Evolutionary conservation across 2,888 invertebrate genomes (phyloP), one percentile per base, ranked within the genome.

Genomic region (Andrena flavipes): DNA sequence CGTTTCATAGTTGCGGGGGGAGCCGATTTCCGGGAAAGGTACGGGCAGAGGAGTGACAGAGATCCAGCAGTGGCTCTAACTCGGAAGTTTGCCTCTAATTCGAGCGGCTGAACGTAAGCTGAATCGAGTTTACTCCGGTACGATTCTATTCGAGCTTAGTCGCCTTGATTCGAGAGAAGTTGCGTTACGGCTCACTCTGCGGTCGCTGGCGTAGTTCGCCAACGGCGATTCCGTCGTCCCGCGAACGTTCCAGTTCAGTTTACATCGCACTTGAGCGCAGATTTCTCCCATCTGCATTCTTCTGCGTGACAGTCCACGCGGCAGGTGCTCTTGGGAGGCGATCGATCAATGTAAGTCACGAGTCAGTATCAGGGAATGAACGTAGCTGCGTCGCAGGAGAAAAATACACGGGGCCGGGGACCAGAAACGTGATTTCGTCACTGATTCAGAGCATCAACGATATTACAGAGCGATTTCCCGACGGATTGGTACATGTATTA

Each of bases 141-240:
- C 10, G 42, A 59, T 77, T 72, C 65, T 65, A 59, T 75, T 75
- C 79, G 75, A 70, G 65, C 59, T 69, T 62, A 79, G 49, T 69
- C 63, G 62, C 74, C 35, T 65, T 23, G 65, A 75, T 74, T 59
- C 76, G 71, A 69, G 84, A 82, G 72, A 71, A 80, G 67, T 68
- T 54, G 59, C 77, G 74, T 85, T 69, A 80, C 71, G 56, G 29
- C 68, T 72, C 76, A 33, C 33, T 67, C 60, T 67, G 67, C 68
- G 48, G 62, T 63, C 65, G 74, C 67, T 51, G 59, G 54, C 77
- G 54, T 65, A 69, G 33, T 69, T 75, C 56, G 71, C 74, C 68
- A 42, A 6, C 65, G 78, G 79, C 80, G 73, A 74, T 73, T 80
- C 78, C 82, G 77, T 76, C 82, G 74, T 80, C 80, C 77, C 77